These are phyloP conservation scores for Drosophila prolongata DNA, from an alignment of 2,888 invertebrate genomes.

Conservation along the genomic window DNA sequence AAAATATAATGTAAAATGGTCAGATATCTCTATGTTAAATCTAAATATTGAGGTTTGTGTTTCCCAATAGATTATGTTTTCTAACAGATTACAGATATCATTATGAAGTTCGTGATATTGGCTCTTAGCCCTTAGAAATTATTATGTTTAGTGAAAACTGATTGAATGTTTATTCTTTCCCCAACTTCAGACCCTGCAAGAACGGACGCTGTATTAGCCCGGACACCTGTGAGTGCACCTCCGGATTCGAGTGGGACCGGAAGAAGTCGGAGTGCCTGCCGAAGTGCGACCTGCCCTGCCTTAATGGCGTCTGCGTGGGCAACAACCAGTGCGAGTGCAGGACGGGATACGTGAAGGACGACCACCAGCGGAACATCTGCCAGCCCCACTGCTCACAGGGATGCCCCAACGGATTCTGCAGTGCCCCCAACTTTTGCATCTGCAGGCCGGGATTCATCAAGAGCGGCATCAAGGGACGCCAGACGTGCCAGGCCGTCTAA, in stretches of 20 bases:
- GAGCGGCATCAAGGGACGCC: constrained; percentile 85
- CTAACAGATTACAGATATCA: no score
- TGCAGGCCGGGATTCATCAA: constrained; percentile 88
- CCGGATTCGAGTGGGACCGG: constrained; percentile 75
- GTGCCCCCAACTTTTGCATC: constrained; percentile 90
- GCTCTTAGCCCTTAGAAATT: no score
- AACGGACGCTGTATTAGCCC: constrained; percentile 84
- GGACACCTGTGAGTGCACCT: constrained; percentile 81
- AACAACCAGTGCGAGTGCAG: constrained; percentile 87
- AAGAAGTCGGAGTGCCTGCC: constrained; percentile 85
- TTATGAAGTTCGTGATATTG: no score
- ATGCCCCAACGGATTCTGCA: constrained; percentile 90
- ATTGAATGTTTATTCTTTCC: no score
- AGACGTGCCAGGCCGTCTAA: constrained; percentile 85
- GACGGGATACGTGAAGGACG: constrained; percentile 85
- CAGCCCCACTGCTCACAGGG: constrained; percentile 88
- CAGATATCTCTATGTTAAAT: no score
- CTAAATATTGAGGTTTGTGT: no score
- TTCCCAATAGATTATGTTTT: no score
- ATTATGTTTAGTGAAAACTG: no score
- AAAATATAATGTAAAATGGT: no score
- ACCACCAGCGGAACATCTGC: constrained; percentile 84
- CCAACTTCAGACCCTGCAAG: constrained; percentile 72
- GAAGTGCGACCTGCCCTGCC: constrained; percentile 87
- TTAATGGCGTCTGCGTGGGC: constrained; percentile 89